Evolutionary conservation across 2,113 vertebrate genomes (phyloP).

Genomic region (Pantherophis guttatus): DNA sequence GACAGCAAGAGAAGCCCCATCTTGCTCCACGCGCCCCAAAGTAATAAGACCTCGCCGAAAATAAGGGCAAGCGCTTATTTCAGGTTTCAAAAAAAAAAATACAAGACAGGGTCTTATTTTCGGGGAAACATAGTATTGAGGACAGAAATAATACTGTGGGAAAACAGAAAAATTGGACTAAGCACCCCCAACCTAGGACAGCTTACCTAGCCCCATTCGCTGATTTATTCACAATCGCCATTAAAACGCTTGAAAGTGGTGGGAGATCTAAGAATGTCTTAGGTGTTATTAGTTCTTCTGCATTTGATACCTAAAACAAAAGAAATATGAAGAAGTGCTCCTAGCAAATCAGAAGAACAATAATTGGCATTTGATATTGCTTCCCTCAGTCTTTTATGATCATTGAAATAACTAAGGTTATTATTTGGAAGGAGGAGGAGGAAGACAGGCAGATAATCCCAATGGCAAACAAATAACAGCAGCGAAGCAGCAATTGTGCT

Average conservation of each 20-base stretch:
- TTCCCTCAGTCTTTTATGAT: background rate
- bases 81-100: too few relatives aligned
- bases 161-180: background rate
- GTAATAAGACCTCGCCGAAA: too few relatives aligned
- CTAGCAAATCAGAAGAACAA: background rate
- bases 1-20: too few relatives aligned
- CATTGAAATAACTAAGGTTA: background rate
- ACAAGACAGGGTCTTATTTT: too few relatives aligned
- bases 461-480: slow-evolving; percentile 4
- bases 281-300: slow-evolving; percentile 70
- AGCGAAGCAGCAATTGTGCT: background rate
- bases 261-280: slow-evolving; percentile 79
- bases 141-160: background rate
- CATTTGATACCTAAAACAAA: slow-evolving; percentile 58
- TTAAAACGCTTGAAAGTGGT: slow-evolving; percentile 79
- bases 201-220: slow-evolving; percentile 77
- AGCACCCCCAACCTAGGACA: background rate
- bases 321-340: background rate
- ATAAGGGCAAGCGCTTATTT: too few relatives aligned
- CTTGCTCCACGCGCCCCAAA: too few relatives aligned
- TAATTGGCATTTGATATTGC: background rate
- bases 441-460: slow-evolving; percentile 19
- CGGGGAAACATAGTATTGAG: background rate
- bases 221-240: slow-evolving; percentile 77
- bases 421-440: background rate